Percentiles rank a stretch among this genome's conserved stretches.
phyloP scores from a whole-genome alignment of 2,113 vertebrate species.

The Chloropsis cyanopogon region DNA sequence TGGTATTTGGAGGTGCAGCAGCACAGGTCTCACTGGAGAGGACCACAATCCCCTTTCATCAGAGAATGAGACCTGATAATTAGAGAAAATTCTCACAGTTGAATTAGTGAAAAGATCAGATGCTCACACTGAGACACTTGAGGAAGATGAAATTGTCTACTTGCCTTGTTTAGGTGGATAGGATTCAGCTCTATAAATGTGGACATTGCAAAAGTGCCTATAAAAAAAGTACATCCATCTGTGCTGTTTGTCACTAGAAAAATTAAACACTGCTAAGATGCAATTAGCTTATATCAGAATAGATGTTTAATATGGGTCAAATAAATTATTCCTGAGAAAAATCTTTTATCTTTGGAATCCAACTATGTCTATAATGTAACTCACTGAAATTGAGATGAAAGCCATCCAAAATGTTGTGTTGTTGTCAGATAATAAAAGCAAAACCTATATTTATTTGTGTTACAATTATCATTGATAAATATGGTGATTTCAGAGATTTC shows the following conservation, averaged over 20 bases:
- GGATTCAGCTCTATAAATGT: neutral
- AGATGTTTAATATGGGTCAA: neutral
- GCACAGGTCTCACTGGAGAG: neutral
- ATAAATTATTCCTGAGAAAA: neutral
- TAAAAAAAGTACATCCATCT: neutral
- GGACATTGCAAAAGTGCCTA: neutral
- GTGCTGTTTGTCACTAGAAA: neutral
- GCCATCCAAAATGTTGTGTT: neutral
- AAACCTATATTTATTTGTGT: neutral
- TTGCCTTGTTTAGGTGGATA: neutral
- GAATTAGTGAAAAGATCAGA: neutral
- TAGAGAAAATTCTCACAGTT: neutral
- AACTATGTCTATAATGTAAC: neutral
- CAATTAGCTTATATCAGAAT: neutral
- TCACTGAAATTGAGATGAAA: neutral
- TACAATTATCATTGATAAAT: neutral
- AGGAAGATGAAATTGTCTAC: neutral
- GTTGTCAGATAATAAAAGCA: neutral
- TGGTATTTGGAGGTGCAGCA: neutral
- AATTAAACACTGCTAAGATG: neutral
- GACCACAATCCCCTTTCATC: neutral
- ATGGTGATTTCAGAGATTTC: neutral
- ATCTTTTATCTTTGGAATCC: neutral
- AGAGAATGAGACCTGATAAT: neutral
- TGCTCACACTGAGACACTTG: neutral